Percentiles rank a stretch among this genome's conserved stretches.
phyloP scores from a whole-genome alignment of 2,113 vertebrate genomes.

The Rhizomys pruinosus region DNA sequence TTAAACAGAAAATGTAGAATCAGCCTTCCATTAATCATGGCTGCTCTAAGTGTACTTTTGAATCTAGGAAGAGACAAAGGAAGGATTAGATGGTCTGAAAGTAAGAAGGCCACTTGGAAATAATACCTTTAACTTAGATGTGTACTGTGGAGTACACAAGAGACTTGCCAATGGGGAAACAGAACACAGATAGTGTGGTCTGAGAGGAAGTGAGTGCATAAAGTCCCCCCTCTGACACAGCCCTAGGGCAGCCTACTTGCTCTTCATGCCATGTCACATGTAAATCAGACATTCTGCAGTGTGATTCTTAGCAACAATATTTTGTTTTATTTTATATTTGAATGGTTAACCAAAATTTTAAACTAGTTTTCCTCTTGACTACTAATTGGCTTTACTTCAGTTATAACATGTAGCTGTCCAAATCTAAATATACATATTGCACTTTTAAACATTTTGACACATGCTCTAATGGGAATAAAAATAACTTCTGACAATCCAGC shows the following conservation, averaged over 20 bases:
- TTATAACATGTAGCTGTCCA: not conserved
- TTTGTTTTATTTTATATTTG: not conserved
- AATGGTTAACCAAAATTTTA: slow-evolving; percentile 9
- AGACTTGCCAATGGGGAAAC: not conserved
- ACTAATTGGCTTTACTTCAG: not conserved
- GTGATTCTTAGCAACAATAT: not conserved
- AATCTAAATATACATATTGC: not conserved
- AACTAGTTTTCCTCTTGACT: not conserved
- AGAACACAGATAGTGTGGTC: fast-evolving
- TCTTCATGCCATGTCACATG: not conserved
- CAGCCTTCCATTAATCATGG: not conserved
- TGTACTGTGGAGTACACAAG: not conserved
- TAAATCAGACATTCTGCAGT: not conserved
- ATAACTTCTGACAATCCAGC: not conserved
- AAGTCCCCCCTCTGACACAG: not conserved
- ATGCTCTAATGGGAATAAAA: not conserved
- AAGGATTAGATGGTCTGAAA: not conserved
- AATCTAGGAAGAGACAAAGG: not conserved
- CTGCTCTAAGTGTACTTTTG: not conserved
- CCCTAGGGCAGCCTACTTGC: not conserved
- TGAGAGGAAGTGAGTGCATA: not conserved
- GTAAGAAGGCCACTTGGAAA: not conserved
- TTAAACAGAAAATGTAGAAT: not conserved
- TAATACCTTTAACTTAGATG: not conserved
- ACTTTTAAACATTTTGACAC: not conserved